Evolutionary conservation across 2,797 vertebrate species (phyloP), one percentile per base, ranked within the genome.

Genomic region (Nasua narica): DNA sequence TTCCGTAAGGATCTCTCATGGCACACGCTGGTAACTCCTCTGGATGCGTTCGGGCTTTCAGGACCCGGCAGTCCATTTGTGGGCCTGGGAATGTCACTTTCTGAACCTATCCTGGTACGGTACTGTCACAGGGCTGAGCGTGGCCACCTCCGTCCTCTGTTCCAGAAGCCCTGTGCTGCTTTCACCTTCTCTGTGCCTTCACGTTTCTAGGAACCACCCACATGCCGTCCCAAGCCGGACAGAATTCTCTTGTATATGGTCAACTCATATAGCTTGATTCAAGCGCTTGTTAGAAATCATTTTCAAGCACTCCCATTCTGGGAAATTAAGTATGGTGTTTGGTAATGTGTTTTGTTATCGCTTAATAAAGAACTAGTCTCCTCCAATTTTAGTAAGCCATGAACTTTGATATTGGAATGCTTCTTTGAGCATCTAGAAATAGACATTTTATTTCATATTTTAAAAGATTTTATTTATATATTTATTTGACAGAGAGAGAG

Each of bases 261-360:
- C 70, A 50, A 91, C n/a, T 58, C 25, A 48, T 58, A 70, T 21
- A 27, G n/a, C 21, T 43, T 83, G 32, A 79, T n/a, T 91, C 13
- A 25, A 74, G 43, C 3, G 46, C 56, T 94, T 76, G 15, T 48
- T 48, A 82, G 43, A 81, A 79, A 89, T 74, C 32, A 94, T 89
- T 91, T 97, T 78, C 50, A 93, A 69, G 84, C 56, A 83, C 25
- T 91, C 40, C 7, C 35, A 69, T 13, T 40, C 23, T 87, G 29
- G n/a, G 58, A 96, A 94, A 93, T 84, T 92, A 87, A 95, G 37
- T 87, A 76, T 89, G 56, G 18, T 82, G 35, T 62, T 83, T 79
- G 58, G 37, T 40, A 82, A 88, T 21, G 25, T 60, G 85, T 93
- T 95, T 90, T 90, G 32, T 48, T 95, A 88, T 90, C 74, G 74